phyloP scores from a whole-genome alignment of 35 echinoderm and acorn worm genomes.

The Diadema setosum region DNA sequence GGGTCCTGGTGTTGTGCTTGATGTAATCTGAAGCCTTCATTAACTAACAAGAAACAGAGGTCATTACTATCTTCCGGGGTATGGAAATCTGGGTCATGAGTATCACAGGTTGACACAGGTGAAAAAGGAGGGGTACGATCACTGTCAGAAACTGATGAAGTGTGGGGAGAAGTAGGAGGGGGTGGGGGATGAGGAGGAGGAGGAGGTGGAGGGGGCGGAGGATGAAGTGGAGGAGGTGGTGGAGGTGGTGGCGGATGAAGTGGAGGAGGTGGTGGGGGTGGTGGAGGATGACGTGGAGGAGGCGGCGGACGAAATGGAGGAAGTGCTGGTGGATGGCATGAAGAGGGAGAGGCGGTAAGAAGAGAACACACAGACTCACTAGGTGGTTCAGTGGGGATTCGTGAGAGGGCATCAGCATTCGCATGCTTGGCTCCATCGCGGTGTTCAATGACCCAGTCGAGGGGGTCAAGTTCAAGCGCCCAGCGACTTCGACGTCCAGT shows the following conservation, averaged over 20 bases:
- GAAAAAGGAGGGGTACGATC: no score
- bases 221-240: background rate
- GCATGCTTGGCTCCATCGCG: background rate
- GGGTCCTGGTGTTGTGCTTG: background rate
- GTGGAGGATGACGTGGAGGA: background rate
- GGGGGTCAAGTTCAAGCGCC: background rate
- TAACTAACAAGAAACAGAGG: background rate
- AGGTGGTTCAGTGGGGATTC: no score
- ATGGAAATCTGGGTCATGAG: no score
- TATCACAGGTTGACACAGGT: no score
- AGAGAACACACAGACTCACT: no score
- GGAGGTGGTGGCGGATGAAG: background rate
- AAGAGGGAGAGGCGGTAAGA: no score
- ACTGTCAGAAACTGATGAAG: no score
- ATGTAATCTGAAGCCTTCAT: background rate
- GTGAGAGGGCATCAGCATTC: background rate
- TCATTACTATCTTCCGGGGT: no score
- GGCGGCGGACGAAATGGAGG: no score
- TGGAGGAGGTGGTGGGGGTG: background rate
- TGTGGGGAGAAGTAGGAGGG: background rate
- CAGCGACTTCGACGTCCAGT: conserved; percentile 23
- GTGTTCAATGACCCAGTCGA: conserved; percentile 8
- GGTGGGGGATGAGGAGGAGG: background rate
- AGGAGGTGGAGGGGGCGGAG: background rate
- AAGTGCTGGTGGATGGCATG: no score